Conservation (phyloP, 2,113 vertebrate species). For the Rhizomys pruinosus region DNA sequence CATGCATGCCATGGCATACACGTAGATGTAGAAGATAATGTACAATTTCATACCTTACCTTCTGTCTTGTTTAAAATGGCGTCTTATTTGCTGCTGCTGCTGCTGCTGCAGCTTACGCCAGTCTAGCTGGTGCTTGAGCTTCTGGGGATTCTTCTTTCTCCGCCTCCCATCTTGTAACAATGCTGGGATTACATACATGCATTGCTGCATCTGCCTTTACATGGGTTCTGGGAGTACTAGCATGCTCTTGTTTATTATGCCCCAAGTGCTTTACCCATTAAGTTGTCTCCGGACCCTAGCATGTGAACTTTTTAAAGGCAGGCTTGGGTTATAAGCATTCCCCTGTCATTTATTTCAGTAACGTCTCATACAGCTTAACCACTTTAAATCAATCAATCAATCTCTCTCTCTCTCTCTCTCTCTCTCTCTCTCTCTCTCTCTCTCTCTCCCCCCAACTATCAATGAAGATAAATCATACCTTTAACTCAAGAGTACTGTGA, state of each 20-base stretch:
- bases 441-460: neutral
- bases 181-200: neutral
- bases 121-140: too few species aligned
- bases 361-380: conserved; percentile 14
- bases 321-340: conserved; percentile 23
- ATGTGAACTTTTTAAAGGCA: conserved; percentile 18
- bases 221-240: neutral
- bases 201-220: neutral
- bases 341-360: neutral
- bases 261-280: neutral
- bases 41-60: neutral
- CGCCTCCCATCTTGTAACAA: neutral
- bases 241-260: too few species aligned
- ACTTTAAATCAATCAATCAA: neutral
- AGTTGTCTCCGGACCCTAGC: neutral
- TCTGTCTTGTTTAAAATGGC: neutral
- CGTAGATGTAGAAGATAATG: neutral
- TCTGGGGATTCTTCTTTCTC: neutral
- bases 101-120: neutral
- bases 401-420: neutral
- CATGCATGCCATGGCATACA: neutral
- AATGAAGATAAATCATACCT: conserved; percentile 34
- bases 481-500: conserved; percentile 14
- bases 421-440: neutral
- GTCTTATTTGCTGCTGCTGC: neutral